Evolutionary conservation across 2,888 invertebrate species (phyloP), one percentile per base, ranked within the genome.

Genomic region (Nephrocerus scutellatus): DNA sequence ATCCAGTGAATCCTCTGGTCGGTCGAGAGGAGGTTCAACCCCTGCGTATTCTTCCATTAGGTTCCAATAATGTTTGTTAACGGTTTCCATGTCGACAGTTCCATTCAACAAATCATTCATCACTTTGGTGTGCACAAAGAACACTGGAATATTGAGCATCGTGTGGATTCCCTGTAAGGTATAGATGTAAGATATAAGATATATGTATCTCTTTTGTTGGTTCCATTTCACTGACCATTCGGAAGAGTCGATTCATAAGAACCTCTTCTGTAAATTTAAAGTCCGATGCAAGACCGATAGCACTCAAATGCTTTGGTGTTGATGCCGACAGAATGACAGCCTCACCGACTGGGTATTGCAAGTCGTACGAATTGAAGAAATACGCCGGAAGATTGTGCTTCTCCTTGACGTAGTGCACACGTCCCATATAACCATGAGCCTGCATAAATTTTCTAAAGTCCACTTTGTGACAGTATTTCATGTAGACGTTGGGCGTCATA

Each of bases 121-220:
- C 67, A 78, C 82, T 21, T 77, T 57, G 40, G 84, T 84, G 50
- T 84, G 73, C 1, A 83, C 68, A 52, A 79, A 83, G 2, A 71
- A 80, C 51, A 77, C 79, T 0, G 84, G 83, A 3, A 84, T 66
- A 57, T 82, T 82, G 0, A 79, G 76, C 12, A 85, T 74, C 55
- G 84, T 83, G 12, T 79, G 76, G 15, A 85, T 66, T 12, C 79
- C 80, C 74, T 76, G 60, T 2, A 65, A 54, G 12, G n/a, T n/a
- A n/a, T n/a, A n/a, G n/a, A n/a, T n/a, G n/a, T n/a, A n/a, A n/a
- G n/a, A n/a, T n/a, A n/a, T n/a, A n/a, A n/a, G n/a, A n/a, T n/a
- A n/a, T n/a, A n/a, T n/a, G n/a, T n/a, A n/a, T 30, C 10, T 22
- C 23, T 2, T 6, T 28, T 16, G 2, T 15, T 28, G 6, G 14